These are phyloP conservation scores for Eumeta japonica DNA, from an alignment of 1,140 invertebrate genomes.

Conservation along the genomic window DNA sequence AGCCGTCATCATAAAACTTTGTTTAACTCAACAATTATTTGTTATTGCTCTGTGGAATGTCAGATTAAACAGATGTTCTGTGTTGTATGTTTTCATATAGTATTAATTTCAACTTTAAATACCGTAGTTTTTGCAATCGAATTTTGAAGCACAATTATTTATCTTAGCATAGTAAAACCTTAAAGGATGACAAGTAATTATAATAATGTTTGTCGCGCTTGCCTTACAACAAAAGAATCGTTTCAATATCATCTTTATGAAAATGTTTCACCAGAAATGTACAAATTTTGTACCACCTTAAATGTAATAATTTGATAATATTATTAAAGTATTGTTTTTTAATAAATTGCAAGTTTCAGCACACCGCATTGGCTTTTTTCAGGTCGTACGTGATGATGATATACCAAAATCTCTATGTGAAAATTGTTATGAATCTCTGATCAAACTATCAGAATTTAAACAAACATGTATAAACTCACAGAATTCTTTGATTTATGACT, in stretches of 20 bases:
- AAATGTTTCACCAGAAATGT: constrained; percentile 29
- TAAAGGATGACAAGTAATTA: no score
- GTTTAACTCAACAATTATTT: no score
- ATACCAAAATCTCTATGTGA: constrained; percentile 39
- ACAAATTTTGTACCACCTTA: constrained; percentile 36
- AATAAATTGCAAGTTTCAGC: constrained; percentile 3
- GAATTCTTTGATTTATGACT: constrained; percentile 21
- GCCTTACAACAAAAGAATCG: constrained; percentile 22
- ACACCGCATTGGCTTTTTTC: no score
- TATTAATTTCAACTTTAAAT: no score
- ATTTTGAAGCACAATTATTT: no score
- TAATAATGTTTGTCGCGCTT: constrained; percentile 33
- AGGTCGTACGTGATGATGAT: constrained; percentile 30
- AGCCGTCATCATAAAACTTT: no score
- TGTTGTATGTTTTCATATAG: no score
- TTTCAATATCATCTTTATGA: constrained; percentile 27
- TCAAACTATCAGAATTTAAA: constrained; percentile 40
- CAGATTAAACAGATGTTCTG: no score
- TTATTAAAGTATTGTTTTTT: constrained; percentile 3
- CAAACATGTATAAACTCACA: constrained; percentile 40
- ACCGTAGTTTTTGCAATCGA: no score
- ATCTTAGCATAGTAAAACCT: no score
- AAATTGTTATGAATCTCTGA: constrained; percentile 33
- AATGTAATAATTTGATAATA: no score
- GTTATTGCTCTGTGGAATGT: no score